Conservation (phyloP, 1,140 invertebrate species). For the Lordiphosa collinella region DNA sequence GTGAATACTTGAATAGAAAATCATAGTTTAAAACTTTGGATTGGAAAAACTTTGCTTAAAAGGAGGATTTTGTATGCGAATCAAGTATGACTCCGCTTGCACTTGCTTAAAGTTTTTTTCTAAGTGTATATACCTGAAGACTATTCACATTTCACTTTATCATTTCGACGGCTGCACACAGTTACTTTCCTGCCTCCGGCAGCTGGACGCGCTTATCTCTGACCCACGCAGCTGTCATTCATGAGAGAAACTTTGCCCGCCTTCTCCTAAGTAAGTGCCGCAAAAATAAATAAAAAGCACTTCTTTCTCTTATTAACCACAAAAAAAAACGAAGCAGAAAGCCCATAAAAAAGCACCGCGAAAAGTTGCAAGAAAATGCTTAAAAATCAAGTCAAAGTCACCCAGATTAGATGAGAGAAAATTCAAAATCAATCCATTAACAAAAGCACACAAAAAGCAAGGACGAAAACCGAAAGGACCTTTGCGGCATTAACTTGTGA, state of each 20-base stretch:
- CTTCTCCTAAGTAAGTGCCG: conserved; percentile 31
- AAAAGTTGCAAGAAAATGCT: neutral
- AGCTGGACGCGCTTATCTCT: conserved; percentile 63
- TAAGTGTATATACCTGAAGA: conserved; percentile 16
- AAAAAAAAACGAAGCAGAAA: conserved; percentile 55
- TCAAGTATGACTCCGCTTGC: too few species aligned
- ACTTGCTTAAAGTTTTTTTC: too few species aligned
- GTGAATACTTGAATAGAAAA: too few species aligned
- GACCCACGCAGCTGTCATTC: conserved; percentile 69
- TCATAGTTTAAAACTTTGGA: too few species aligned
- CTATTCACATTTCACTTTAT: conserved; percentile 27
- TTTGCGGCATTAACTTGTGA: conserved; percentile 72
- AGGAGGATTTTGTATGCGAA: too few species aligned
- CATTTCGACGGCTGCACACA: conserved; percentile 25
- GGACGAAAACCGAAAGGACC: conserved; percentile 14
- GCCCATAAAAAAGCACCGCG: conserved; percentile 47
- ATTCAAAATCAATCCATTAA: conserved; percentile 79
- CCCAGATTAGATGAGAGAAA: conserved; percentile 70
- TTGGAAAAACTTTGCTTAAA: too few species aligned
- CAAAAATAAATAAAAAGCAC: conserved; percentile 76
- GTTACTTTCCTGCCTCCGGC: conserved; percentile 31
- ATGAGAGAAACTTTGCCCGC: conserved; percentile 27
- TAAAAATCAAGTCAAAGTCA: conserved; percentile 27
- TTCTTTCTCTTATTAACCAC: conserved; percentile 65
- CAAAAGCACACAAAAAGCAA: conserved; percentile 48